phyloP scores from a whole-genome alignment of 2,113 vertebrate genomes.

The Todiramphus saurophagus region DNA sequence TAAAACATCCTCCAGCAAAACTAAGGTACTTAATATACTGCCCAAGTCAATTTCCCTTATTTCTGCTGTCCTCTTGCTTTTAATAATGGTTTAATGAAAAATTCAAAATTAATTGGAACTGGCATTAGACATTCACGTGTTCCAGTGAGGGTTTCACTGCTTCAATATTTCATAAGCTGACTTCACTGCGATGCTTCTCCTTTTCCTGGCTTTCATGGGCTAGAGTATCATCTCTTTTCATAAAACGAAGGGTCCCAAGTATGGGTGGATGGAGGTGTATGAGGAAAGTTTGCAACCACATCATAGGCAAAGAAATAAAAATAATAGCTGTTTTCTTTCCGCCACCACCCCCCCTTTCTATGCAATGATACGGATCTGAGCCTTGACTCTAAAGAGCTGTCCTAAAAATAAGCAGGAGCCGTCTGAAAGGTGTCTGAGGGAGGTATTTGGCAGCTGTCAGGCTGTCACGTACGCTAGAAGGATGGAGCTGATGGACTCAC shows the following conservation, averaged over 20 bases:
- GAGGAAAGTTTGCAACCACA: background rate
- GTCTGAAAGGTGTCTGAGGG: slow-evolving; percentile 68
- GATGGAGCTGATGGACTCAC: slow-evolving; percentile 27
- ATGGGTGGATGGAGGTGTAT: background rate
- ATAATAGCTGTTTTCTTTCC: background rate
- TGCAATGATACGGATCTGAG: background rate
- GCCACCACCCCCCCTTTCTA: background rate
- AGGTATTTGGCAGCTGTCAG: slow-evolving; percentile 58
- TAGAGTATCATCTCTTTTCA: background rate
- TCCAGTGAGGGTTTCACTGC: slow-evolving; percentile 9
- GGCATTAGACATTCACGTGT: slow-evolving; percentile 44
- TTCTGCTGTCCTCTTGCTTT: slow-evolving; percentile 63
- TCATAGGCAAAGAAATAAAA: background rate
- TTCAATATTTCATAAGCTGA: slow-evolving; percentile 40
- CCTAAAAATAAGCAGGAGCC: slow-evolving; percentile 67
- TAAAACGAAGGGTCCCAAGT: background rate
- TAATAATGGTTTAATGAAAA: slow-evolving; percentile 70
- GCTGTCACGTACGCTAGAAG: slow-evolving; percentile 16
- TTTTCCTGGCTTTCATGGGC: background rate
- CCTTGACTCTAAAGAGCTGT: slow-evolving; percentile 24
- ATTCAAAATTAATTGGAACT: slow-evolving; percentile 70
- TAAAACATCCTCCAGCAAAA: slow-evolving; percentile 55
- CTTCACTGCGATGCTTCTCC: background rate
- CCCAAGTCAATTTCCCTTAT: slow-evolving; percentile 51
- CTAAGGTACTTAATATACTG: slow-evolving; percentile 54